These are phyloP conservation scores for Stegana nigrithorax DNA, from an alignment of 2,888 invertebrate species.

Conservation along the genomic window DNA sequence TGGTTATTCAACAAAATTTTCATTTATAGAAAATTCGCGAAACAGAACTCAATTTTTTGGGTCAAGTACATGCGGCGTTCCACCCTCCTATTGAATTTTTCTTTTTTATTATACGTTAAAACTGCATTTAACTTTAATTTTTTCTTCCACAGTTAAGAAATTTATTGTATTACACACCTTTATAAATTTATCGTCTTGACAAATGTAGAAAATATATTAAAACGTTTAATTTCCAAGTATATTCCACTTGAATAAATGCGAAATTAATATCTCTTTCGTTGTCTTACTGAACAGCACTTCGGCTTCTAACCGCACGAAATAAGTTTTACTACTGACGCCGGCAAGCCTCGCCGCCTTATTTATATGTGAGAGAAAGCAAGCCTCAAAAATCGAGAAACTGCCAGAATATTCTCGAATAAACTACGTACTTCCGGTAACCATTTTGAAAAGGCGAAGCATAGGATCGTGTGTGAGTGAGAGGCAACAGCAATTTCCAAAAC, in stretches of 20 bases:
- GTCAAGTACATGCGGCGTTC: not conserved
- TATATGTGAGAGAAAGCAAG: slow-evolving; percentile 49
- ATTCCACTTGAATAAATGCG: slow-evolving; percentile 41
- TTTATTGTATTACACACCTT: slow-evolving; percentile 46
- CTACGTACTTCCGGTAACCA: slow-evolving; percentile 33
- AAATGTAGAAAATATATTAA: slow-evolving; percentile 38
- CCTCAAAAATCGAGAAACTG: slow-evolving; percentile 47
- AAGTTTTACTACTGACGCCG: slow-evolving; percentile 54
- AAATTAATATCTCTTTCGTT: slow-evolving; percentile 35
- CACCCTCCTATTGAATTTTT: not conserved
- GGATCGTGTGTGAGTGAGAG: too few relatives aligned
- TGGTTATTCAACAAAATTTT: not conserved
- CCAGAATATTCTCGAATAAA: slow-evolving; percentile 58
- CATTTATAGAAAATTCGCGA: not conserved
- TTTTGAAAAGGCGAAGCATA: too few relatives aligned
- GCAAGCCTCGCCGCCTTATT: slow-evolving; percentile 29
- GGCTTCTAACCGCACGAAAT: slow-evolving; percentile 41
- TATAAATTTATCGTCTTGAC: slow-evolving; percentile 38
- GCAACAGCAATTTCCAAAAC: too few relatives aligned
- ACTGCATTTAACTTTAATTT: not conserved
- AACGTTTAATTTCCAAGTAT: slow-evolving; percentile 31
- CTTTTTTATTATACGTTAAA: not conserved
- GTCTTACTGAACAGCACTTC: slow-evolving; percentile 27
- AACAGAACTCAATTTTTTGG: not conserved
- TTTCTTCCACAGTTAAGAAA: not conserved